A percentile compares a stretch with the other conserved stretches of the same genome.
Evolutionary conservation across 2,888 invertebrate species (phyloP).

Genomic region (Ormyrus thymus): DNA sequence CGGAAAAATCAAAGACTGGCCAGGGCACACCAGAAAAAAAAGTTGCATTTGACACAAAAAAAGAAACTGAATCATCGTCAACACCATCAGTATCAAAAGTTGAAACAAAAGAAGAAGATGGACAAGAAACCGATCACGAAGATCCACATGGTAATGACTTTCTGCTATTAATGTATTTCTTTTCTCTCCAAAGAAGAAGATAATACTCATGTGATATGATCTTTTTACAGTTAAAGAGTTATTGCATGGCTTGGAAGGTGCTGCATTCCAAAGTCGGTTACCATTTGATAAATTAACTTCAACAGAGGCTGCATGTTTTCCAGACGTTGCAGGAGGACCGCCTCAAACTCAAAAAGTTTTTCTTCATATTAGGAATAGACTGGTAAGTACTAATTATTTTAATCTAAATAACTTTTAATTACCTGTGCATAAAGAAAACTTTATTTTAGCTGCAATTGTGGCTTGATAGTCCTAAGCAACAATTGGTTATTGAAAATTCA

Average conservation of each 20-base stretch:
- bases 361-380: slow-evolving; percentile 91
- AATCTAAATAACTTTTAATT: background rate
- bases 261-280: slow-evolving; percentile 94
- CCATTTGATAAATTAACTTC: slow-evolving; percentile 97
- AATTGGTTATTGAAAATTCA: slow-evolving; percentile 88
- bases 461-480: slow-evolving; percentile 96
- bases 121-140: slow-evolving; percentile 81
- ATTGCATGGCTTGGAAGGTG: slow-evolving; percentile 86
- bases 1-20: slow-evolving; percentile 79
- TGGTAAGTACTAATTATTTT: slow-evolving; percentile 75
- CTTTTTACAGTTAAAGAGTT: slow-evolving; percentile 68
- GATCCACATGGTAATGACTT: slow-evolving; percentile 77
- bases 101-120: slow-evolving; percentile 75
- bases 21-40: slow-evolving; percentile 72
- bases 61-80: slow-evolving; percentile 77
- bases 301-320: slow-evolving; percentile 94
- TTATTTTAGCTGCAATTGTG: slow-evolving; percentile 86
- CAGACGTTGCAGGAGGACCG: slow-evolving; percentile 90
- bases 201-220: slow-evolving; percentile 10
- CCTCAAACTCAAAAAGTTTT: slow-evolving; percentile 91
- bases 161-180: no score
- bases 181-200: no score
- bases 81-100: slow-evolving; percentile 77
- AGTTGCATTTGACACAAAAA: slow-evolving; percentile 74
- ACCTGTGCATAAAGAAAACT: background rate